Evolutionary conservation across 2,113 vertebrate species (phyloP).

Genomic region (Collichthys lucidus): DNA sequence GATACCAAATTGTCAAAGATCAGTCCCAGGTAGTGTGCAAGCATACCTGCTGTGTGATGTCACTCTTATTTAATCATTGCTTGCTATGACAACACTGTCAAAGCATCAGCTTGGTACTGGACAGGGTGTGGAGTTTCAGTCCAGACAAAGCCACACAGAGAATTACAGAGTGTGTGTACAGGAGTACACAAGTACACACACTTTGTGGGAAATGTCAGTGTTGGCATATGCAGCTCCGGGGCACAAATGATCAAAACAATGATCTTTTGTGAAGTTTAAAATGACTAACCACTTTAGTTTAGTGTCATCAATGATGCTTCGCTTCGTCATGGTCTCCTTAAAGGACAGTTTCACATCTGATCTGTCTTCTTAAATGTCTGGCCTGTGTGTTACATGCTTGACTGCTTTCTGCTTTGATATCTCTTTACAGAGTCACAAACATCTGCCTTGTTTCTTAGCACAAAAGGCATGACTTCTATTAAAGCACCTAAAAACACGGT

Average conservation of each 20-base stretch:
- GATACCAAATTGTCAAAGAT: slow-evolving; percentile 1
- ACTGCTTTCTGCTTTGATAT: not conserved
- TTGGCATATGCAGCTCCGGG: slow-evolving; percentile 7
- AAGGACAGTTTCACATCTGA: slow-evolving; percentile 3
- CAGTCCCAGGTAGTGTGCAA: not conserved
- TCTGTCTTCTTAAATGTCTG: not conserved
- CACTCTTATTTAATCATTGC: slow-evolving; percentile 17
- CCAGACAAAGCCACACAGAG: slow-evolving; percentile 23
- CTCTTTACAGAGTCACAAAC: not conserved
- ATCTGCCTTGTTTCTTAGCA: not conserved
- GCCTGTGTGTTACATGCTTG: not conserved
- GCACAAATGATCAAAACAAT: slow-evolving; percentile 27
- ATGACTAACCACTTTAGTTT: slow-evolving; percentile 18
- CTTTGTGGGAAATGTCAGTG: slow-evolving; percentile 10
- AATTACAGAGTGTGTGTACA: no score
- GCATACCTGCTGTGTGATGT: slow-evolving; percentile 54
- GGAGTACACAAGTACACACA: no score
- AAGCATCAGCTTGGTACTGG: slow-evolving; percentile 23
- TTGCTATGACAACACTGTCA: slow-evolving; percentile 49
- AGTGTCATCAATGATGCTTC: not conserved
- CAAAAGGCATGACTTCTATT: not conserved
- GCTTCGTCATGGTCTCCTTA: not conserved
- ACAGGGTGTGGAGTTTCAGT: slow-evolving; percentile 65
- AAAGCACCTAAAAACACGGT: not conserved
- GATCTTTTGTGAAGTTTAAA: slow-evolving; percentile 24